Conservation (phyloP, 2,797 vertebrate species). For the Myotis daubentonii region DNA sequence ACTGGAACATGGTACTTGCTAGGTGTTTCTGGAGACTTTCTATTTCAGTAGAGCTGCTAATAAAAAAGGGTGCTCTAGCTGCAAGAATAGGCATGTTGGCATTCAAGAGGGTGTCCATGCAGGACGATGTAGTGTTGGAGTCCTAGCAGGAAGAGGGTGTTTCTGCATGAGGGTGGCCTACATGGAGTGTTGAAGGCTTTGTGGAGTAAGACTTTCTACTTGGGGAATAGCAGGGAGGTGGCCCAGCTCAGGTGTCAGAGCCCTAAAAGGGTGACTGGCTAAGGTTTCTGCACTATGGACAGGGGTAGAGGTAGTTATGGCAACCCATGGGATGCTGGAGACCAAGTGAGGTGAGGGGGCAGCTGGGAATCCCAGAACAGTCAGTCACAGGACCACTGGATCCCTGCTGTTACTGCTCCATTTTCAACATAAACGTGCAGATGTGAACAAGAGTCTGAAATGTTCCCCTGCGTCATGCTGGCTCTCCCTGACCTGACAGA, state of each 20-base stretch:
- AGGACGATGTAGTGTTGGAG: not conserved
- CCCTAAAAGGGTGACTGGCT: not conserved
- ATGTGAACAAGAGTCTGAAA: not conserved
- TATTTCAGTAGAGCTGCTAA: not conserved
- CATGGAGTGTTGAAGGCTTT: not conserved
- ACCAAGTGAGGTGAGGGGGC: not conserved
- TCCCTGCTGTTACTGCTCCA: not conserved
- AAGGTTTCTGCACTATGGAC: not conserved
- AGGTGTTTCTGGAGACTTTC: not conserved
- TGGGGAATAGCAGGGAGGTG: not conserved
- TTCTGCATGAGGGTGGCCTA: not conserved
- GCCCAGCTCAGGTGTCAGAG: not conserved
- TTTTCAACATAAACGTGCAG: not conserved
- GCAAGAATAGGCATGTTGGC: not conserved
- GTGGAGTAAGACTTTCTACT: not conserved
- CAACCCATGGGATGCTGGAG: not conserved
- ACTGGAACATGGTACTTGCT: not conserved
- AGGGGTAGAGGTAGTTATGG: not conserved
- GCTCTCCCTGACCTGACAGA: not conserved
- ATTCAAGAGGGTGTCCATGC: not conserved
- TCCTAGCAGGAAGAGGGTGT: rapidly evolving
- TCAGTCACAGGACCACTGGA: not conserved
- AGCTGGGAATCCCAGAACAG: not conserved
- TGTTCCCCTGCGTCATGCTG: not conserved
- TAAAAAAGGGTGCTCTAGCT: not conserved